Evolutionary conservation across 2,797 vertebrate species (phyloP), one percentile per base, ranked within the genome.

Genomic region (Halcyon smyrnensis): DNA sequence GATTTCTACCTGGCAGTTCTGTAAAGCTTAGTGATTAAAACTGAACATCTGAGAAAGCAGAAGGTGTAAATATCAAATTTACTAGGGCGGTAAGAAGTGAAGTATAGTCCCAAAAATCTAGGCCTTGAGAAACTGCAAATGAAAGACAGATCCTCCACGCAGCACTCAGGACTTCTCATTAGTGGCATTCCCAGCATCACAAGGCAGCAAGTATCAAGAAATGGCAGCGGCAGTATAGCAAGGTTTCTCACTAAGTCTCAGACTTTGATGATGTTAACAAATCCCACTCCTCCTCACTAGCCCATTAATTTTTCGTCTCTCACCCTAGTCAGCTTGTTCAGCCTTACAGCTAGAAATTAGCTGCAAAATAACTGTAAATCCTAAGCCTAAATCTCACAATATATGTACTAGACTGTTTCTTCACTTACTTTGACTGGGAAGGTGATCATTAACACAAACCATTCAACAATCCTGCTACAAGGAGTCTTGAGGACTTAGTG

Each of bases 151-250:
- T 20, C 24, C 30, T 85, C 50, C 50, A 86, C 62, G 71, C 54
- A 83, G 41, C 36, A 50, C 2, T 3, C 25, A 78, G 43, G 32
- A 32, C 64, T 39, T 43, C 77, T 76, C 73, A 71, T 75, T 74
- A 91, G 36, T n/a, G 11, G 27, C 30, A 77, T 27, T 85, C 43
- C 28, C 56, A 74, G 64, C 28, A 80, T 50, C 3, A 43, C 68
- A 82, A 53, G 36, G 27, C 32, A 74, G 48, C 27, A 83, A 83
- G 36, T 62, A 45, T 28, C 48, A 94, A 85, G 69, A 92, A 96
- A 91, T 17, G 15, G 20, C 62, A 77, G 34, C 0, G 2, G 46
- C 30, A 76, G 36, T 11, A 67, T 36, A 77, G 20, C 57, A 84
- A 78, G 8, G 8, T 53, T 60, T 76, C 39, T 91, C 28, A 19